A percentile compares a stretch with the other conserved stretches of the same genome.
These are phyloP conservation scores for Camponotus vicinus DNA, from an alignment of 1,140 invertebrate genomes.

Conservation along the genomic window DNA sequence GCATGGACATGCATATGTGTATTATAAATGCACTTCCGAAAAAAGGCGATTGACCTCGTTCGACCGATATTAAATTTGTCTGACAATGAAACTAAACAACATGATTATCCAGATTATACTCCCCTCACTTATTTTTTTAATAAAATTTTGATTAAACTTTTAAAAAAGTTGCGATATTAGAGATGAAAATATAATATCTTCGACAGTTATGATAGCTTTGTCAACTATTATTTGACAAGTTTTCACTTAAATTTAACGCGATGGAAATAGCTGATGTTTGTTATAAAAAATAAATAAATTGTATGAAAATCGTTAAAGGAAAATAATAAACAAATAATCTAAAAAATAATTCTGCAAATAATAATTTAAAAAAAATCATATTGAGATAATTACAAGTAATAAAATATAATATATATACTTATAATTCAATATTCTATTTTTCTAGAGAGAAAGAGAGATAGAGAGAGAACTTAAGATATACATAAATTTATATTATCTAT, in stretches of 20 bases:
- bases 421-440: not conserved
- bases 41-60: constrained; percentile 32
- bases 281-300: not conserved
- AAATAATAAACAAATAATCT: not conserved
- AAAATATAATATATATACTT: not conserved
- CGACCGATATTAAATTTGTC: constrained; percentile 44
- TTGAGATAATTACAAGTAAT: not conserved
- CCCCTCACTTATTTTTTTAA: not conserved
- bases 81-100: not conserved
- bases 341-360: not conserved
- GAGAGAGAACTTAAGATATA: not conserved
- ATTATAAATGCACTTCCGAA: constrained; percentile 34
- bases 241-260: not conserved
- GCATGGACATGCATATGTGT: constrained; percentile 6
- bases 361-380: not conserved
- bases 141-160: not conserved
- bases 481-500: not conserved
- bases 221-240: not conserved
- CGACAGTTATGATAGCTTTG: not conserved
- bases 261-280: not conserved
- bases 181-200: not conserved
- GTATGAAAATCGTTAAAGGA: not conserved
- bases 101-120: constrained; percentile 29
- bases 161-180: not conserved
- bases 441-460: too few species aligned